Conservation (phyloP, 2,113 vertebrate species). For the Epinephelus moara region DNA sequence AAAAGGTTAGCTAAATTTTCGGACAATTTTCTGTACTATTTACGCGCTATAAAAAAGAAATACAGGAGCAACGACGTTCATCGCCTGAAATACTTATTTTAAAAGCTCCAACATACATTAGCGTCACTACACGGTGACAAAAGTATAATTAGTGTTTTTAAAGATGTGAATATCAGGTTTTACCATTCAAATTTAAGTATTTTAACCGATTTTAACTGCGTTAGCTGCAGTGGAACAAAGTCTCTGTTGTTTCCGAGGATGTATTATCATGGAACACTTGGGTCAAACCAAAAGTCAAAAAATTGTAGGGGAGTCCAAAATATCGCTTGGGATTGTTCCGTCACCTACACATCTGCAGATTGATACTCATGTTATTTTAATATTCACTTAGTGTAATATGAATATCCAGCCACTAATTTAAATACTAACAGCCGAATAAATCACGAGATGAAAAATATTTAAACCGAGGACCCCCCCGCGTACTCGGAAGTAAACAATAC, state of each 20-base stretch:
- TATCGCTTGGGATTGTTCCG: fast-evolving
- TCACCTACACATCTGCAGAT: fast-evolving
- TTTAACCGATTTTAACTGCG: not conserved
- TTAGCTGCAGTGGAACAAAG: not conserved
- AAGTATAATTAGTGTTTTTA: no score
- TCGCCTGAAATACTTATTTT: no score
- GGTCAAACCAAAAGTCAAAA: conserved; percentile 57
- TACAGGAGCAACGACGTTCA: not conserved
- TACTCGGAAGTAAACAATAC: conserved; percentile 55
- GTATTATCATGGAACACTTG: conserved; percentile 30
- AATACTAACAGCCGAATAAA: fast-evolving
- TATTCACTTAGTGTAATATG: fast-evolving
- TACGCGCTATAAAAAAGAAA: not conserved
- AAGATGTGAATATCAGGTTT: not conserved
- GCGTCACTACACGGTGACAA: no score
- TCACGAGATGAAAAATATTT: fast-evolving
- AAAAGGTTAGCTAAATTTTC: no score
- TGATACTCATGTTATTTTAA: fast-evolving
- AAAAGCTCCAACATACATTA: no score
- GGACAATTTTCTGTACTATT: no score
- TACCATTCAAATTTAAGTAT: not conserved
- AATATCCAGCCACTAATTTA: fast-evolving
- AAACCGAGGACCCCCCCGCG: not conserved
- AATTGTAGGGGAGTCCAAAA: fast-evolving
- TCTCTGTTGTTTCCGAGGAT: conserved; percentile 33